Evolutionary conservation across 2,797 vertebrate genomes (phyloP), one percentile per base, ranked within the genome.

Genomic region (Xiphophorus birchmanni): DNA sequence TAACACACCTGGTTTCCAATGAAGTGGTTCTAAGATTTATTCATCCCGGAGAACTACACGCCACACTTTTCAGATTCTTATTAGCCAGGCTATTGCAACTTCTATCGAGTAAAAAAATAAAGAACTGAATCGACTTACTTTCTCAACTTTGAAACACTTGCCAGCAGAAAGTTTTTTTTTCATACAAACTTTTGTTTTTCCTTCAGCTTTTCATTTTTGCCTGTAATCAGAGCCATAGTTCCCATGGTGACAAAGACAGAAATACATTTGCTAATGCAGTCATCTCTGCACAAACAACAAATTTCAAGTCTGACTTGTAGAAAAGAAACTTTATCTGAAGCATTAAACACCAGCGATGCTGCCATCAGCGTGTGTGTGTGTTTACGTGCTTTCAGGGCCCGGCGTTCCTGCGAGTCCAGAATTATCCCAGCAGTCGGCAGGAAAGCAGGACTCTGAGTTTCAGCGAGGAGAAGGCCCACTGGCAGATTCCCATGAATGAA

Each of bases 401-500:
- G 2, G 96, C 95, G 40, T 96, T 95, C 86, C 91, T 98, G 89
- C 96, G 96, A 74, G 95, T 99, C 75, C 97, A 99, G 91, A 90
- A 94, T 40, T 96, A 96, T 90, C 96, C 96, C 23, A 69, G 97
- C 84, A 95, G 97, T 87, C 94, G 96, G 42, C 95, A 95, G 45
- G 98, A 99, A 88, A 95, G 96, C 79, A 94, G 99, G 80, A 95
- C 97, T n/a, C 84, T 97, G 89, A 98, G 90, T 84, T 99, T 99
- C 89, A 97, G 95, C 0, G 98, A 99, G 88, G 97, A 99, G 86
- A 95, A 95, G 29, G 94, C 96, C 18, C 96, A 96, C 90, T 99
- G 98, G 98, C 97, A 94, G 17, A 93, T 99, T 85, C 98, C 98
- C 75, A 90, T 99, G 92, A 96, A 94, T 73, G 97, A 99, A 93